phyloP scores from a whole-genome alignment of 2,113 vertebrate species.

The Anolis carolinensis region DNA sequence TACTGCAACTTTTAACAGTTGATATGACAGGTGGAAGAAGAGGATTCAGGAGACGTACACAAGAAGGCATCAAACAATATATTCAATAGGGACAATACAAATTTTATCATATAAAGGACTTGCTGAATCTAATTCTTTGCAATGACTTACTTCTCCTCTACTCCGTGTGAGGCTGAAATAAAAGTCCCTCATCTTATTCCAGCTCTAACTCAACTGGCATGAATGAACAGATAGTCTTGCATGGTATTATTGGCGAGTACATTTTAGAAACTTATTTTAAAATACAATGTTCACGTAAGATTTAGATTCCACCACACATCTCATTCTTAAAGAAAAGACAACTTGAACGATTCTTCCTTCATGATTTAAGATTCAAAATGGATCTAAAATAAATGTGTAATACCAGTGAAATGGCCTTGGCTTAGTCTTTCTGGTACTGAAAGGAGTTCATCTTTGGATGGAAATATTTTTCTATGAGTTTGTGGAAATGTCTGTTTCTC shows the following conservation, averaged over 20 bases:
- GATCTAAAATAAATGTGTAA: slow-evolving; percentile 57
- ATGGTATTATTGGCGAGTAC: neutral
- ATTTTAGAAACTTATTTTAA: slow-evolving; percentile 64
- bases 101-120: neutral
- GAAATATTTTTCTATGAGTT: slow-evolving; percentile 20
- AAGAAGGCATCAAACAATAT: neutral
- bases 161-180: neutral
- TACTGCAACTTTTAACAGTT: neutral
- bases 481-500: slow-evolving; percentile 44
- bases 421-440: slow-evolving; percentile 44
- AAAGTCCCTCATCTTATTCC: neutral
- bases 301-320: slow-evolving; percentile 71
- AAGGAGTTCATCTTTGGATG: slow-evolving; percentile 30
- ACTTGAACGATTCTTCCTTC: slow-evolving; percentile 69
- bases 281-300: slow-evolving; percentile 66
- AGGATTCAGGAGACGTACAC: neutral
- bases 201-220: neutral
- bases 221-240: neutral
- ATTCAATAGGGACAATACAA: neutral
- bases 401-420: slow-evolving; percentile 60
- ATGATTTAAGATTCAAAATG: slow-evolving; percentile 56
- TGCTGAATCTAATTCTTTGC: neutral
- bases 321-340: slow-evolving; percentile 69
- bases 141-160: neutral
- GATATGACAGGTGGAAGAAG: neutral